A percentile compares a stretch with the other conserved stretches of the same genome.
Evolutionary conservation across 2,888 invertebrate genomes (phyloP).

Genomic region (Aphidius colemani): DNA sequence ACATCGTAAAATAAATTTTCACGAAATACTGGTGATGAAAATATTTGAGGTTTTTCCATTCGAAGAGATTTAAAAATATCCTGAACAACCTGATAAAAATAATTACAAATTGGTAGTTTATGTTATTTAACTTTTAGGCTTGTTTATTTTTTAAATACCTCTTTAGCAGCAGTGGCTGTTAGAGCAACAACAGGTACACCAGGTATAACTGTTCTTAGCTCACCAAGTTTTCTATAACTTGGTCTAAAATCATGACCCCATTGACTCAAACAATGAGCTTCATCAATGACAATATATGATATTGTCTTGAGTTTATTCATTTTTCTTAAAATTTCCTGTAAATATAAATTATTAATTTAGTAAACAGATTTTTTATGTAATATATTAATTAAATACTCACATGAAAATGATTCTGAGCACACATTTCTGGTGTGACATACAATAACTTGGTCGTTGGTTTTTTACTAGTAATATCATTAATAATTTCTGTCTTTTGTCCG

Average conservation of each 20-base stretch:
- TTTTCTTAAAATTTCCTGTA: conserved; percentile 68
- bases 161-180: conserved; percentile 89
- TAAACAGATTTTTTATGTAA: background rate
- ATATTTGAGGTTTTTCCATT: conserved; percentile 71
- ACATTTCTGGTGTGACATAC: conserved; percentile 97
- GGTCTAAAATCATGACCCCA: conserved; percentile 99
- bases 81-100: conserved; percentile 69
- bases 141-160: conserved; percentile 52
- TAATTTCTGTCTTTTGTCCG: conserved; percentile 77
- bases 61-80: conserved; percentile 81
- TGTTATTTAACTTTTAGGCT: conserved; percentile 18
- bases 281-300: conserved; percentile 92
- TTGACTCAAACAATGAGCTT: conserved; percentile 96
- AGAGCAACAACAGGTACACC: conserved; percentile 83
- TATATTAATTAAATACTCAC: conserved; percentile 36
- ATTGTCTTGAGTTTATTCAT: conserved; percentile 78
- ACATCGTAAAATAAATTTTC: conserved; percentile 95
- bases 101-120: conserved; percentile 14
- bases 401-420: conserved; percentile 67
- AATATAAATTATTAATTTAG: conserved; percentile 27
- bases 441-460: conserved; percentile 81
- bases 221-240: conserved; percentile 88
- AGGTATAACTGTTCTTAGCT: conserved; percentile 67
- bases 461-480: conserved; percentile 71
- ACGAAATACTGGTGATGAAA: conserved; percentile 88